These are phyloP conservation scores for Adelges cooleyi DNA, from an alignment of 1,140 invertebrate species.

Conservation along the genomic window DNA sequence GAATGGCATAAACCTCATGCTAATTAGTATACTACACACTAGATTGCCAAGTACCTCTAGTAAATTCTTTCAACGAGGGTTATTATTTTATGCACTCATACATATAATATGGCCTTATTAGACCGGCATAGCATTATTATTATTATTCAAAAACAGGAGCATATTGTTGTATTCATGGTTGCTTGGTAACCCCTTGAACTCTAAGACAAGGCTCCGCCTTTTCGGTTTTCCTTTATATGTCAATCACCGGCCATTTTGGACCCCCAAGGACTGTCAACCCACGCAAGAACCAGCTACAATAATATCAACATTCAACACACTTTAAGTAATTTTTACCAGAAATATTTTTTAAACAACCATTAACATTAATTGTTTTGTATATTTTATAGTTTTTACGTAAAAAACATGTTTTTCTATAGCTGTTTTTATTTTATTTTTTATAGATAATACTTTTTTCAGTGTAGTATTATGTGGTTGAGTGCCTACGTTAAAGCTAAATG, in stretches of 20 bases:
- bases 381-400: not conserved
- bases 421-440: not conserved
- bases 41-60: slow-evolving; percentile 14
- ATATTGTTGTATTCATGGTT: slow-evolving; percentile 23
- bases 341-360: not conserved
- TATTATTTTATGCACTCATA: slow-evolving; percentile 19
- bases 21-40: slow-evolving; percentile 18
- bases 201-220: slow-evolving; percentile 26
- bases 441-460: no score
- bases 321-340: not conserved
- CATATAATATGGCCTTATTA: slow-evolving; percentile 7
- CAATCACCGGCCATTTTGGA: slow-evolving; percentile 28
- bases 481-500: not conserved
- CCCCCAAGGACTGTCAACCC: slow-evolving; percentile 13
- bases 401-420: not conserved
- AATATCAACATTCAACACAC: not conserved
- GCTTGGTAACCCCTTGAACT: slow-evolving; percentile 27
- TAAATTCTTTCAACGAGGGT: slow-evolving; percentile 20
- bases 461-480: no score
- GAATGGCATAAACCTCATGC: slow-evolving; percentile 15
- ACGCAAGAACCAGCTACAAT: no score
- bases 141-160: slow-evolving; percentile 12
- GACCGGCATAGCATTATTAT: not conserved
- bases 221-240: slow-evolving; percentile 24
- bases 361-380: not conserved